These are phyloP conservation scores for Rambutsinella grinnellia DNA, from an alignment of 2,888 invertebrate genomes.

Conservation along the genomic window DNA sequence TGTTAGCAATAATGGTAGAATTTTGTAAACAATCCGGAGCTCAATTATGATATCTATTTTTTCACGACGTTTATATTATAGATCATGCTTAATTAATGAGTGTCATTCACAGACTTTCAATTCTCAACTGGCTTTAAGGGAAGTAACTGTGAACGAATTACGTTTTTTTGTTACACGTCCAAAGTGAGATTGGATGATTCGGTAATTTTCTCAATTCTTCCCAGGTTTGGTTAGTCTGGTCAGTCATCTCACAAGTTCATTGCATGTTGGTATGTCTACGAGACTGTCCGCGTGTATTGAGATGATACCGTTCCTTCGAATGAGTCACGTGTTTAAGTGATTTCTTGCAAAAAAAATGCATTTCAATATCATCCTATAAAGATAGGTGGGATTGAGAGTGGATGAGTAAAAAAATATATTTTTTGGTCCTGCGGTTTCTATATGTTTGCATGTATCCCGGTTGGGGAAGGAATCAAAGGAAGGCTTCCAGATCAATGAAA, in stretches of 20 bases:
- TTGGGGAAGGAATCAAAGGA: too few relatives aligned
- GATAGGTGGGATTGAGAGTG: neutral
- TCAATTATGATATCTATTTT: conserved; percentile 22
- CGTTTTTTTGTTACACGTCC: neutral
- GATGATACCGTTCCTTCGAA: neutral
- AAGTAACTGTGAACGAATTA: neutral
- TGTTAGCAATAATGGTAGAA: neutral
- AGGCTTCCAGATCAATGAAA: neutral
- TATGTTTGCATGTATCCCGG: neutral
- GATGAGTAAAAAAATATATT: neutral
- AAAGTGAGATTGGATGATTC: neutral
- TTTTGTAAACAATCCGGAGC: conserved; percentile 43
- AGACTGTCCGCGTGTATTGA: neutral
- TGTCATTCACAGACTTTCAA: conserved; percentile 45
- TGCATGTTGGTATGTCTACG: neutral
- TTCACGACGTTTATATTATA: neutral
- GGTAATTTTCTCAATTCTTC: neutral
- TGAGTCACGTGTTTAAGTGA: neutral
- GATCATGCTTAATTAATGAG: conserved; percentile 50
- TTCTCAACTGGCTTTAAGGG: neutral
- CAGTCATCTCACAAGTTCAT: neutral
- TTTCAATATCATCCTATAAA: neutral
- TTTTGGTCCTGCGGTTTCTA: neutral
- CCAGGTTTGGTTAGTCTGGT: neutral
- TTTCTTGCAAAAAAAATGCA: neutral